Conservation (phyloP, 2,888 invertebrate genomes). For the Diabrotica balteata region DNA sequence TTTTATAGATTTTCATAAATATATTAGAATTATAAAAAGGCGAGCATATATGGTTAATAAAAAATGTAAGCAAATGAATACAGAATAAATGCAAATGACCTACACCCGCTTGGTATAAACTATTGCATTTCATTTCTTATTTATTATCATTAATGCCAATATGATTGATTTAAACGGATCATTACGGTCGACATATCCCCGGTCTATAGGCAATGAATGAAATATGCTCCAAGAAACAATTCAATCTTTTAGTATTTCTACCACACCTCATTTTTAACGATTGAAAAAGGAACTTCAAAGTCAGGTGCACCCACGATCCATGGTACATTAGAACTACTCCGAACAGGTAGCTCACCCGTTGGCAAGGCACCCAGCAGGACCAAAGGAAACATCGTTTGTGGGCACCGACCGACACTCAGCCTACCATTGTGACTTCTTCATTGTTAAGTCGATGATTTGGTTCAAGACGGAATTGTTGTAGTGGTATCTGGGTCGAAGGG, state of each 20-base stretch:
- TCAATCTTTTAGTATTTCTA: constrained; percentile 1
- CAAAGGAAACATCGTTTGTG: constrained; percentile 38
- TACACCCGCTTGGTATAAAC: no score
- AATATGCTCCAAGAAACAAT: no score
- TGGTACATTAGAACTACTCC: constrained; percentile 20
- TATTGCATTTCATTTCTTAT: no score
- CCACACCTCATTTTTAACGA: constrained; percentile 12
- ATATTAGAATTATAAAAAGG: no score
- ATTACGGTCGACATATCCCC: no score
- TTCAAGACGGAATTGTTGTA: constrained; percentile 29
- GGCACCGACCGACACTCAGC: constrained; percentile 36
- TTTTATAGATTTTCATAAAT: no score
- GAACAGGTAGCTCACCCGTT: constrained; percentile 51
- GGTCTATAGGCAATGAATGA: no score
- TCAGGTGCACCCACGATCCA: constrained; percentile 45
- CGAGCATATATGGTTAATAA: no score
- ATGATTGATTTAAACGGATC: no score
- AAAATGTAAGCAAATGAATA: no score
- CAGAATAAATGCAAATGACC: no score
- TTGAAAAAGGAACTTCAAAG: constrained; percentile 19
- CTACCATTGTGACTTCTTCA: constrained; percentile 44
- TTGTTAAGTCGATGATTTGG: constrained; percentile 40
- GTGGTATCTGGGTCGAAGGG: constrained; percentile 15
- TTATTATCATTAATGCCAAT: no score
- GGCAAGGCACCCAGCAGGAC: constrained; percentile 45